A percentile compares a stretch with the other conserved stretches of the same genome.
These are phyloP conservation scores for Equus quagga DNA, from an alignment of 2,113 vertebrate genomes.

Conservation along the genomic window DNA sequence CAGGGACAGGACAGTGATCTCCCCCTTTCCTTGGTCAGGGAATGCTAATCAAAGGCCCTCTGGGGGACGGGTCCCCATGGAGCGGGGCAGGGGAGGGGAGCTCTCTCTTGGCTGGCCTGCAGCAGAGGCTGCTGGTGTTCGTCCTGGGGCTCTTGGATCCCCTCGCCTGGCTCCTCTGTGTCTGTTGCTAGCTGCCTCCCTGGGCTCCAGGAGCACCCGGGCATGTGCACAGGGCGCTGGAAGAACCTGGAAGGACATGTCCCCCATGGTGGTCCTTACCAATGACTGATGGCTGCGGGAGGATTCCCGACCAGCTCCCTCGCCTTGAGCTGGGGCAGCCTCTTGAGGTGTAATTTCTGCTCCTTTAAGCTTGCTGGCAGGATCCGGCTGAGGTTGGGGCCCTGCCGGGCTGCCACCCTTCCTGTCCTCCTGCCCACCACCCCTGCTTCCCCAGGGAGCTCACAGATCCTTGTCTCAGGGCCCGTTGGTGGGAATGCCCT, in stretches of 20 bases:
- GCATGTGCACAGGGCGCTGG: neutral
- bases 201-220: neutral
- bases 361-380: neutral
- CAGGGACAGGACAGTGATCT: no score
- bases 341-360: neutral
- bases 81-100: neutral
- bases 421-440: neutral
- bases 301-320: no score
- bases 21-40: neutral
- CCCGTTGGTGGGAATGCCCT: neutral
- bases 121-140: neutral
- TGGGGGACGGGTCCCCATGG: neutral
- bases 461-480: neutral
- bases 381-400: neutral
- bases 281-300: neutral
- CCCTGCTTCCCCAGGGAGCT: neutral
- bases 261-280: neutral
- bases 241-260: neutral
- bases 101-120: accelerated
- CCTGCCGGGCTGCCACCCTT: neutral
- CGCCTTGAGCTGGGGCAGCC: neutral
- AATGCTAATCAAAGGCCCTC: neutral
- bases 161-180: neutral
- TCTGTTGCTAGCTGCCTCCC: neutral
- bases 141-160: neutral